Conservation (phyloP, 2,797 vertebrate species). For the Sebastolobus altivelis region DNA sequence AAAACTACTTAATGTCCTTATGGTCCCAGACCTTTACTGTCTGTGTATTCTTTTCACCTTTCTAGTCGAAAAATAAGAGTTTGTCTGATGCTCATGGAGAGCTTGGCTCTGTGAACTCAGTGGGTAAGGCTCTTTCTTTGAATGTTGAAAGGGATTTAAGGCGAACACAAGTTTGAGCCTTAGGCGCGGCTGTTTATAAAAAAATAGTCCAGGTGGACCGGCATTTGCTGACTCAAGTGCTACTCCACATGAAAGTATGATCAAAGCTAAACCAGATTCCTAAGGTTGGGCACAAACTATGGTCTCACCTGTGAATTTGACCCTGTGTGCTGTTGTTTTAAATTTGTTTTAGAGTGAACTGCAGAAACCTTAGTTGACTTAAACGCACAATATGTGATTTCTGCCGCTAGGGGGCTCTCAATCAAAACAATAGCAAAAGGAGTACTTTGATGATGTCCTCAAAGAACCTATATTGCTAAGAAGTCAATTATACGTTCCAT, state of each 20-base stretch:
- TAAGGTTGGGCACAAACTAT: neutral
- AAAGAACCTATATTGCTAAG: too few relatives aligned
- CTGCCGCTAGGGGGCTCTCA: too few relatives aligned
- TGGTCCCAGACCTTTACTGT: neutral
- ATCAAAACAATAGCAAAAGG: too few relatives aligned
- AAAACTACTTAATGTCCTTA: conserved; percentile 4
- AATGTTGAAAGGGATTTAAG: conserved; percentile 50
- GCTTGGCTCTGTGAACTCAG: conserved; percentile 42
- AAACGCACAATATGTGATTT: too few relatives aligned
- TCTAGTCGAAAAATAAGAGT: conserved; percentile 15
- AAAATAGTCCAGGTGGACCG: conserved; percentile 33
- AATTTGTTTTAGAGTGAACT: neutral
- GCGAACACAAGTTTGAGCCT: conserved; percentile 43
- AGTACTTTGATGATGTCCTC: too few relatives aligned
- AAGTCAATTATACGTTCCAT: too few relatives aligned
- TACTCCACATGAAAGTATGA: conserved; percentile 38
- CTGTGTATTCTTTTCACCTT: neutral
- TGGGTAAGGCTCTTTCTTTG: conserved; percentile 32
- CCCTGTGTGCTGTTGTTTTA: neutral
- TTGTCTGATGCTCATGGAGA: neutral
- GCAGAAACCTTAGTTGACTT: neutral
- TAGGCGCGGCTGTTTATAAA: conserved; percentile 36
- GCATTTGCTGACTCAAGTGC: conserved; percentile 34
- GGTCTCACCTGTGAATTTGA: neutral
- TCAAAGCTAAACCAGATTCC: conserved; percentile 25